Base-by-base conservation (phyloP, 2,113 vertebrate genomes). In the Muntiacus muntjak region DNA sequence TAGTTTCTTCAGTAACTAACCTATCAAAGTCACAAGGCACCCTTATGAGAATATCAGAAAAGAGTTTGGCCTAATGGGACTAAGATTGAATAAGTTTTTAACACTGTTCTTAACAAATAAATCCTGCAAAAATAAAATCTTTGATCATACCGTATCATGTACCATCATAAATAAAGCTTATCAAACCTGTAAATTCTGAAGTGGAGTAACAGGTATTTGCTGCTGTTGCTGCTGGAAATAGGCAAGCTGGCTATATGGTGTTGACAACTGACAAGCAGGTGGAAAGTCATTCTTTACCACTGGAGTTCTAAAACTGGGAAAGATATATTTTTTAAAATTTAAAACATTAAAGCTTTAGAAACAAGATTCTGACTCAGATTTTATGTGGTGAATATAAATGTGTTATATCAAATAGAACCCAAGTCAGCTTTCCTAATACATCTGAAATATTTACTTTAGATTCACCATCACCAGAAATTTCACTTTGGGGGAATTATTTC, bases 231-330 rank as follows among this genome's bases (percentile, higher is more conserved):
- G 97, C 57, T 98, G 89, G 58, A 98, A 98, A 95, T 45, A 98
- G 0, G 98, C 95, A 7, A 97, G 54, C 13, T 98, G 99, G 97
- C 97, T 98, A 92, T 99, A 99, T 12, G 99, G 98, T 96, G 99
- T 98, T 90, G 99, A 99, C 54, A 98, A 97, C 4, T 98, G 98
- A 88, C 98, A 97, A 90, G 98, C 98, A 36, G 98, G 91, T 55
- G 96, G 93, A 45, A 99, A 98, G 30, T 97, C 97, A 88, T 98
- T 99, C 97, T 99, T 99, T 76, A 99, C 97, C 71, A 99, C 98
- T 40, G 99, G 99, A 3, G 99, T 99, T 96, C 99, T 98, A 97
- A 99, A 99, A 98, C 99, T 99, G 87, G 43, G 76, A 98, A 64
- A 95, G 57, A 94, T 93, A 91, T 45, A 83, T 83, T 25, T 13